These are phyloP conservation scores for Diphyllodes magnificus DNA, from an alignment of 2,113 vertebrate genomes.

Conservation along the genomic window DNA sequence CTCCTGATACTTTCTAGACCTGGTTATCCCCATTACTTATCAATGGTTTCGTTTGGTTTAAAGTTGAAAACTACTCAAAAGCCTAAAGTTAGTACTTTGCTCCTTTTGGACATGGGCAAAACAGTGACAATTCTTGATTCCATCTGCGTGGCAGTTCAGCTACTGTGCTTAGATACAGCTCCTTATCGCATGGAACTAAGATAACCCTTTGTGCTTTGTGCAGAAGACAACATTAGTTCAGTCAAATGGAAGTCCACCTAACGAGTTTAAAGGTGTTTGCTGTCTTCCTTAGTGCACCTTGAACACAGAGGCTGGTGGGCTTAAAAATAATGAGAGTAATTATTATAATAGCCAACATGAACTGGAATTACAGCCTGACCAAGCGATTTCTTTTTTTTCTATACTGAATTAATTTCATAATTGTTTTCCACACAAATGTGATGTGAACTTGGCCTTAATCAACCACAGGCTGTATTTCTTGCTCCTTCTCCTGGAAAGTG, in stretches of 20 bases:
- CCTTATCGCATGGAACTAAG: background rate
- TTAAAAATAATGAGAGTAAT: background rate
- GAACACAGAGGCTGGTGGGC: background rate
- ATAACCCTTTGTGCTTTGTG: background rate
- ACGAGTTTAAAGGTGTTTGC: background rate
- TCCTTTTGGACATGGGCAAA: background rate
- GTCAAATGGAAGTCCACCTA: background rate
- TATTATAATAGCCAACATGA: background rate
- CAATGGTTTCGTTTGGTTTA: background rate
- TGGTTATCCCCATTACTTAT: background rate
- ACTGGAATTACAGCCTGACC: background rate
- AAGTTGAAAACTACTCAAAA: background rate
- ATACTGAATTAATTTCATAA: background rate
- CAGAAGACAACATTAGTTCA: background rate
- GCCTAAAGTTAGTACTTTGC: background rate
- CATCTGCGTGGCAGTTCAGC: background rate
- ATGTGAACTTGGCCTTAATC: background rate
- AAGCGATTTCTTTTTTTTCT: background rate
- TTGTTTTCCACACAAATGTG: background rate
- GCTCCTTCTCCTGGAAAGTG: background rate
- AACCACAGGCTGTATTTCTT: background rate
- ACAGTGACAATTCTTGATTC: background rate
- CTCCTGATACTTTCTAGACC: background rate
- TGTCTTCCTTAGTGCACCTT: background rate
- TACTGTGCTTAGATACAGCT: background rate